Conservation (phyloP, 2,888 invertebrate species). For the Stictocephala bisonia region DNA sequence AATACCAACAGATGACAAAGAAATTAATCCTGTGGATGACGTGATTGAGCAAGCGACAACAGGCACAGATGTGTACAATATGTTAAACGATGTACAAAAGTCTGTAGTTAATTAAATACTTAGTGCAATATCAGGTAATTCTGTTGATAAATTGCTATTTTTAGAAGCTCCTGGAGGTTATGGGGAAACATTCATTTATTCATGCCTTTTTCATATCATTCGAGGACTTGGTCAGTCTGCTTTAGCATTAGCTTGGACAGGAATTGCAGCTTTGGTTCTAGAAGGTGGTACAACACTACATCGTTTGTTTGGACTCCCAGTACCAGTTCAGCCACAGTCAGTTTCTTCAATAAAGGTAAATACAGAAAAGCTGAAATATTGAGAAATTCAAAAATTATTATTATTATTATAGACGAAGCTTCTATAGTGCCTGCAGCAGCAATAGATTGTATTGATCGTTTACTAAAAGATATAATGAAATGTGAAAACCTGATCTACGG, state of each 20-base stretch:
- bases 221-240: neutral
- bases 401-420: conserved; percentile 41
- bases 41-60: neutral
- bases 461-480: conserved; percentile 15
- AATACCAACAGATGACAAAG: neutral
- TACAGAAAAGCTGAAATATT: neutral
- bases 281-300: conserved; percentile 39
- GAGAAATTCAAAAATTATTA: neutral
- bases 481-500: neutral
- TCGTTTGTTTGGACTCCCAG: conserved; percentile 37
- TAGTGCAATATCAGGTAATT: conserved; percentile 1
- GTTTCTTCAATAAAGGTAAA: conserved; percentile 17
- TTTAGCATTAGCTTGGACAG: conserved; percentile 27
- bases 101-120: neutral
- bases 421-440: conserved; percentile 32
- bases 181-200: conserved; percentile 25
- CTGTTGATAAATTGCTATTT: neutral
- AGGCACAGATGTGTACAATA: neutral
- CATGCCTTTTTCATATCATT: neutral
- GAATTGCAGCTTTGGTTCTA: conserved; percentile 35
- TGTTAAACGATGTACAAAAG: neutral
- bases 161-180: conserved; percentile 27
- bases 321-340: conserved; percentile 15
- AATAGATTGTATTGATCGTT: conserved; percentile 14
- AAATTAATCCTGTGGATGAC: neutral